Base-by-base conservation (phyloP, 2,113 vertebrate genomes). In the Octodon degus region DNA sequence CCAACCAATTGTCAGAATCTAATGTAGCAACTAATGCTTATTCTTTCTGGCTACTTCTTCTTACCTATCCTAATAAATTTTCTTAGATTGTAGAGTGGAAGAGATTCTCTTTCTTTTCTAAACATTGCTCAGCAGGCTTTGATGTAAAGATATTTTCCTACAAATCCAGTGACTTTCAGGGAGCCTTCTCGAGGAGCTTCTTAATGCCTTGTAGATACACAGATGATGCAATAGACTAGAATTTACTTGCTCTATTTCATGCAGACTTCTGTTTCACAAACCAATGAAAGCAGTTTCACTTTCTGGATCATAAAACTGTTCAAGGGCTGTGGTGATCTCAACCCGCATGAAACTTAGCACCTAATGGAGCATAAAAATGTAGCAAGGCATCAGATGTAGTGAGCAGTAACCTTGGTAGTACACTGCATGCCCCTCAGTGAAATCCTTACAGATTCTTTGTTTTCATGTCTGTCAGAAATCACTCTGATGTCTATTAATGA, bases 401-500 rank as follows among this genome's bases (percentile, higher is more conserved):
- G 43, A 32, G 43, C 14, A 50, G 43, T 50, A 30, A 50, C 27
- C 7, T 17, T 32, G 13, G 11, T 24, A 11, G 14, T 79, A 17
- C 13, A 17, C 2, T 4, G 25, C 30, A 47, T 50, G 25, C 12
- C 50, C 50, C 10, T 63, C 14, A 53, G 16, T 43, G 22, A 93
- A 20, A 83, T 83, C 83, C 53, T 95, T 58, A 88, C 67, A 95
- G 86, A 94, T 94, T 83, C 86, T 88, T 24, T 85, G 1, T 93
- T 79, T 97, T 97, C 86, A 84, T 34, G 55, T 98, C 89, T 97
- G 82, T 96, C 94, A 95, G 81, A 91, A 10, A 95, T 89, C 94
- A 86, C 62, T 97, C 89, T 97, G 86, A 92, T 93, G 87, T 93
- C 96, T 95, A 96, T 83, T 90, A 97, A 96, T 97, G 97, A 97